Conservation (phyloP, 30 jellyfish, hydroid and myxozoan genomes). For the Cassiopea xamachana region DNA sequence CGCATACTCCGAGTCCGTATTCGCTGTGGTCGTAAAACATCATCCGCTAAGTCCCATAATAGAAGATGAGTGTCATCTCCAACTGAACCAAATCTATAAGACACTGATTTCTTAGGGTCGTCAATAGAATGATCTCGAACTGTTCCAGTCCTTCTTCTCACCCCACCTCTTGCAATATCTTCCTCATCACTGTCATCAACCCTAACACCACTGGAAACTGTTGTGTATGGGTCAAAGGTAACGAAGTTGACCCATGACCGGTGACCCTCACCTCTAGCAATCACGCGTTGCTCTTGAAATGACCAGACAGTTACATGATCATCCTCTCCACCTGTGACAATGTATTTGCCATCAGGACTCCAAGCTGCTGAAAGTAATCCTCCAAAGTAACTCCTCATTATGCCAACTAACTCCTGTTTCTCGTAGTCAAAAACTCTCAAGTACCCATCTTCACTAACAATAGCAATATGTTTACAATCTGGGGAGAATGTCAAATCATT, state of each 20-base stretch:
- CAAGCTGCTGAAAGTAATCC: slow-evolving; percentile 94
- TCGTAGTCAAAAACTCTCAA: slow-evolving; percentile 93
- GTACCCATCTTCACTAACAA: slow-evolving; percentile 91
- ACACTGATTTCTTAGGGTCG: slow-evolving; percentile 39
- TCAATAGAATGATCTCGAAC: slow-evolving; percentile 55
- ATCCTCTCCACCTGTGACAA: slow-evolving; percentile 98
- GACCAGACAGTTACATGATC: slow-evolving; percentile 97
- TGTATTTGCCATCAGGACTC: slow-evolving; percentile 98
- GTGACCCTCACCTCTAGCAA: slow-evolving; percentile 98
- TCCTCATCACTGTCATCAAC: slow-evolving; percentile 87
- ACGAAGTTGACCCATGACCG: slow-evolving; percentile 97
- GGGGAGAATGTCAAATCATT: slow-evolving; percentile 92
- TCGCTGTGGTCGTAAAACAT: slow-evolving; percentile 86
- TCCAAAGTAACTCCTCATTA: slow-evolving; percentile 94
- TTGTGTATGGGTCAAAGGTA: slow-evolving; percentile 92
- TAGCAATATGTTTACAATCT: slow-evolving; percentile 92
- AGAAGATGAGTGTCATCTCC: slow-evolving; percentile 96
- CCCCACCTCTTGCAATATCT: slow-evolving; percentile 56
- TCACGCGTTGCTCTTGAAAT: slow-evolving; percentile 86
- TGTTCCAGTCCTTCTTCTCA: slow-evolving; percentile 32
- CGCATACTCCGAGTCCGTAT: slow-evolving; percentile 91
- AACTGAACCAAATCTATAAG: slow-evolving; percentile 95
- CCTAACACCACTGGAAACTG: slow-evolving; percentile 68
- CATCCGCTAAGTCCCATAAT: slow-evolving; percentile 95
- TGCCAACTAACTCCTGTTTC: slow-evolving; percentile 83